A percentile compares a stretch with the other conserved stretches of the same genome.
Evolutionary conservation across 2,888 invertebrate genomes (phyloP).

Genomic region (Tipula lateralis): DNA sequence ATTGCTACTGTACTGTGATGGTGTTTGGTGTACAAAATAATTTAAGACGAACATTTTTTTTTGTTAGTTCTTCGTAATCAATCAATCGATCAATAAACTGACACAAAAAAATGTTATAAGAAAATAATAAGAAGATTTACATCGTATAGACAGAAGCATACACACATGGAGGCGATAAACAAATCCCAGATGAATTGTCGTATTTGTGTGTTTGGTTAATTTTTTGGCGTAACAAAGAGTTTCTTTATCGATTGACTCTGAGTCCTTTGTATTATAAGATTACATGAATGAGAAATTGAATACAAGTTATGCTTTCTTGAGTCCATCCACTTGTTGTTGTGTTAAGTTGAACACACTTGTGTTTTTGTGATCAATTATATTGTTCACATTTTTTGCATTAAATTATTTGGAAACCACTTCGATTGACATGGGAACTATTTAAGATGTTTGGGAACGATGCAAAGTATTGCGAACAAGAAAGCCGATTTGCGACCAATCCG

Average conservation of each 20-base stretch:
- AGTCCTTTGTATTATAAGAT: background rate
- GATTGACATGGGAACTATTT: background rate
- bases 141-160: background rate
- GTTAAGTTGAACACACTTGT: background rate
- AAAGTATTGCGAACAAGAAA: too few species aligned
- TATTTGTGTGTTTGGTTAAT: background rate
- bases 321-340: background rate
- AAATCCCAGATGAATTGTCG: background rate
- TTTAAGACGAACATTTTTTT: background rate
- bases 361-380: background rate
- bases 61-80: background rate
- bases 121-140: background rate
- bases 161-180: background rate
- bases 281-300: background rate
- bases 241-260: background rate
- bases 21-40: background rate
- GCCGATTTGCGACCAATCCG: too few species aligned
- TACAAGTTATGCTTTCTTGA: background rate
- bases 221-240: background rate
- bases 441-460: too few species aligned
- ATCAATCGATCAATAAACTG: conserved; percentile 19
- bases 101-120: background rate
- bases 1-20: background rate
- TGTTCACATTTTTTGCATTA: background rate
- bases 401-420: background rate